A percentile compares a stretch with the other conserved stretches of the same genome.
These are phyloP conservation scores for Eledone cirrhosa DNA, from an alignment of 2,888 invertebrate genomes.

Conservation along the genomic window DNA sequence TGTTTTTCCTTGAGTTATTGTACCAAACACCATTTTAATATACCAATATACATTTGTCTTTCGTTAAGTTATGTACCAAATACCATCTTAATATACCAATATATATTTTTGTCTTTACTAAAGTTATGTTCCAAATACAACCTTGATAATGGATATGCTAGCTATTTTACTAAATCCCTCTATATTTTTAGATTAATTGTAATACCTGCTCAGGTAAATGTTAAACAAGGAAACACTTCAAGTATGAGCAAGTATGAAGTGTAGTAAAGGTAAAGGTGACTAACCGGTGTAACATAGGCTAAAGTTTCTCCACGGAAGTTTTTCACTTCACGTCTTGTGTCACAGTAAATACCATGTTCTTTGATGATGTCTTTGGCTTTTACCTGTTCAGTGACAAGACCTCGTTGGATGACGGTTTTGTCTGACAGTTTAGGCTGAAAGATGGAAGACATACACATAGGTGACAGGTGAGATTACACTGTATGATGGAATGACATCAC, in stretches of 20 bases:
- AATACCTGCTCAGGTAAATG: too few species aligned
- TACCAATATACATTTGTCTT: too few species aligned
- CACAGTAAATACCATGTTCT: slow-evolving; percentile 80
- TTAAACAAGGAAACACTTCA: too few species aligned
- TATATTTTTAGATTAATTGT: too few species aligned
- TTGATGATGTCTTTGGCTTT: slow-evolving; percentile 78
- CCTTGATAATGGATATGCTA: too few species aligned
- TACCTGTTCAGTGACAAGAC: slow-evolving; percentile 76
- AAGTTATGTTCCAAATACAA: too few species aligned
- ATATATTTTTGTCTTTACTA: too few species aligned
- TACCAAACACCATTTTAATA: too few species aligned
- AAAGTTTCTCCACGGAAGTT: slow-evolving; percentile 80
- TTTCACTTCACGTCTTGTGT: slow-evolving; percentile 73
- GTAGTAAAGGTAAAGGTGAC: slow-evolving; percentile 48
- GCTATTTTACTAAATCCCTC: too few species aligned
- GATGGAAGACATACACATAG: neutral
- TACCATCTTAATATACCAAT: too few species aligned
- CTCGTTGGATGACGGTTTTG: slow-evolving; percentile 74
- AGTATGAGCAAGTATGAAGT: neutral
- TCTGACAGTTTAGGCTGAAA: slow-evolving; percentile 33
- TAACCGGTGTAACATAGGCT: slow-evolving; percentile 91
- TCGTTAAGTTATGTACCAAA: too few species aligned
- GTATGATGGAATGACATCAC: neutral
- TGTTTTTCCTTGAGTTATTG: too few species aligned
- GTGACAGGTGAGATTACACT: neutral